Conservation (phyloP, 2,113 vertebrate genomes). For the Tamias sibiricus region DNA sequence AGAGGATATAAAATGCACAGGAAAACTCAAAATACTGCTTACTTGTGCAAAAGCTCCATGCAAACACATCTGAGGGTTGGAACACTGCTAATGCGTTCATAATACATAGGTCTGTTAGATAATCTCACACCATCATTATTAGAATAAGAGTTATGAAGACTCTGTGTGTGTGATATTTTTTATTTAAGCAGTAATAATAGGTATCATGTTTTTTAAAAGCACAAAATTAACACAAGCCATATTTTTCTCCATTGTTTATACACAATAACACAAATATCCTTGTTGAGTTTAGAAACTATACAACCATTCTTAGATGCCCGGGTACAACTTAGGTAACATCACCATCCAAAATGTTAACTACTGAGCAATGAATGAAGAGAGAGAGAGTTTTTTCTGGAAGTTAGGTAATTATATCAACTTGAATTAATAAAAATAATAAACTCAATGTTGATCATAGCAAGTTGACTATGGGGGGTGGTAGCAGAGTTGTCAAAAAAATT, state of each 20-base stretch:
- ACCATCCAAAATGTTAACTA: neutral
- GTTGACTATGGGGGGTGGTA: neutral
- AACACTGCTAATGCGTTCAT: neutral
- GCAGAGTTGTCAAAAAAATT: neutral
- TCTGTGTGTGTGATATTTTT: neutral
- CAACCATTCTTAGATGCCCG: neutral
- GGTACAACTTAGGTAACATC: neutral
- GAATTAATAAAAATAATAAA: neutral
- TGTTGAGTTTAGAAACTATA: neutral
- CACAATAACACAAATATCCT: neutral
- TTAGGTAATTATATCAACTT: neutral
- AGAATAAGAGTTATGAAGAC: neutral
- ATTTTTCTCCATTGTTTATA: neutral
- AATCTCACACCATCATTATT: neutral
- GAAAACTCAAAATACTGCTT: neutral
- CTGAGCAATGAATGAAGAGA: neutral
- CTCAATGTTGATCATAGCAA: neutral
- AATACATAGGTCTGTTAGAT: neutral
- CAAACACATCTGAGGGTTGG: neutral
- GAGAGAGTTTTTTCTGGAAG: neutral
- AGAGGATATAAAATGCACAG: neutral
- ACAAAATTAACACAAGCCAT: neutral
- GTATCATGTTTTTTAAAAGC: neutral
- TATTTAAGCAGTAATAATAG: conserved; percentile 9
- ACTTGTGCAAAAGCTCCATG: neutral